Base-by-base conservation (phyloP, 2,888 invertebrate genomes). In the Drosophila aldrichi region DNA sequence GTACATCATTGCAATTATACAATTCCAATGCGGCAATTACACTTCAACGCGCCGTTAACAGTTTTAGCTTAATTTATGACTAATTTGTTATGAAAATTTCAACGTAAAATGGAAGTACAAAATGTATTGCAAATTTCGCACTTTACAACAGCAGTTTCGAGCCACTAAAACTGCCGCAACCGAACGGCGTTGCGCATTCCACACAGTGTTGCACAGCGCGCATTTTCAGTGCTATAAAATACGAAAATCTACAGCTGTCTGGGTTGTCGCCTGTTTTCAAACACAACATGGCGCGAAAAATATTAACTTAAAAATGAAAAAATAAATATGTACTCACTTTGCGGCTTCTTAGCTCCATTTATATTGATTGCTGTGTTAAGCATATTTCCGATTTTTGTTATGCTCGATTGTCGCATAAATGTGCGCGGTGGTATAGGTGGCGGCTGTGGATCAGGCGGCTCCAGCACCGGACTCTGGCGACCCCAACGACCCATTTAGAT, bases 381-480 rank as follows among this genome's bases (percentile, higher is more conserved):
- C 93, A 95, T 95, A 81, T 94, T 94, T 44, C 95, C 94, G 75
- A 95, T 94, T 91, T 94, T 94, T 62, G 95, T 95, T 91, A 95
- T 94, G 92, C 95, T 95, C 74, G 95, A 94, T 90, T 95, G 95
- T 74, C 95, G 94, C 92, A 94, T 94, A 90, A 95, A 92, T 57
- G 90, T 86, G 44, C 91, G 89, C 2, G 92, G 92, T 22, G 92
- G 92, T 40, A 92, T 76, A 3, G 92, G 92, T 49, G 92, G 90
- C 63, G 83, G 91, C 55, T 90, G 92, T 66, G 85, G 91, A 67
- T 91, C 92, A 51, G 92, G 92, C 0, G 92, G 92, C 70, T 92
- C 93, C 54, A 90, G 79, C 54, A 90, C 90, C 52, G 93, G 92
- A 81, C 91, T 92, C 81, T 92, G 92, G 62, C 92, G 90, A 68